Evolutionary conservation across 2,888 invertebrate genomes (phyloP).

Genomic region (Branchipolynoe longqiensis): DNA sequence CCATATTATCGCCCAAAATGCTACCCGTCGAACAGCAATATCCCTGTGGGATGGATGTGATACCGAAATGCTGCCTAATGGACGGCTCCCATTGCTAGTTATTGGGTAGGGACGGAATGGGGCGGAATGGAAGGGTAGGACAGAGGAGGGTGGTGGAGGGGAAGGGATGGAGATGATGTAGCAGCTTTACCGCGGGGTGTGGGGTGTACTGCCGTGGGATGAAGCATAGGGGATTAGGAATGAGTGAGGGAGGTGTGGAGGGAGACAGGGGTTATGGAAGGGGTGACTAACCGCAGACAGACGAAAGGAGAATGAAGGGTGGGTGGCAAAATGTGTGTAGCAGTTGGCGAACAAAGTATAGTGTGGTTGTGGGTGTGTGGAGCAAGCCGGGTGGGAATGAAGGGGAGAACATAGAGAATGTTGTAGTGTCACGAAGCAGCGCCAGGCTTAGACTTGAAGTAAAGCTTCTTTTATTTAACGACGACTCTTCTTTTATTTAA

Average conservation of each 20-base stretch:
- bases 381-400: too few species aligned
- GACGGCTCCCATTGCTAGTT: constrained; percentile 5
- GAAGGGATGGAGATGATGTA: background rate
- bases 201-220: background rate
- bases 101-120: background rate
- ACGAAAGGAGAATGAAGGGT: background rate
- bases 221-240: background rate
- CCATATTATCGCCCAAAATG: constrained; percentile 26
- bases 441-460: too few species aligned
- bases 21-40: constrained; percentile 37
- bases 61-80: constrained; percentile 36
- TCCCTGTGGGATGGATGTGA: constrained; percentile 16
- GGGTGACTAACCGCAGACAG: background rate
- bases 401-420: too few species aligned
- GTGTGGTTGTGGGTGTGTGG: too few species aligned
- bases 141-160: background rate
- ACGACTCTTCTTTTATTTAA: too few species aligned
- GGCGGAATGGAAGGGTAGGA: background rate
- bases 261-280: background rate
- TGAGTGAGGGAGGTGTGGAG: background rate
- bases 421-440: too few species aligned
- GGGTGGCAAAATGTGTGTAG: too few species aligned
- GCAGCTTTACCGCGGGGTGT: background rate
- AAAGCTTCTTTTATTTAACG: too few species aligned
- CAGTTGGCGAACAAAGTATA: too few species aligned